Evolutionary conservation across 2,888 invertebrate genomes (phyloP), one percentile per base, ranked within the genome.

Genomic region (Vesta saturnalis): DNA sequence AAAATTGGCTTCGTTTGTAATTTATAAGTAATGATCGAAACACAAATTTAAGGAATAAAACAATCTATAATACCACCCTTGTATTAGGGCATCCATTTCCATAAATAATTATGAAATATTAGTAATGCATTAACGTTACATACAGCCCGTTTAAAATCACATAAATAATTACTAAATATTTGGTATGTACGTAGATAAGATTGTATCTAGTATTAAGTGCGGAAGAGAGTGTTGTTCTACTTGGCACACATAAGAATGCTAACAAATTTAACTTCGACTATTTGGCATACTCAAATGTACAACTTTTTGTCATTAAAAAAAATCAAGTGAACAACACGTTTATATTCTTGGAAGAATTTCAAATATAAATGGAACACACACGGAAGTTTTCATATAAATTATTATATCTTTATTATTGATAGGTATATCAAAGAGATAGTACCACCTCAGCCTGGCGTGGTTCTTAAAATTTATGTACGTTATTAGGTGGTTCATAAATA

Each of bases 241-340:
- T 67, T 67, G 67, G 67, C 67, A 67, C 61, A 58, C 39, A 22
- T 46, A 35, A 12, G 58, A 67, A 54, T 62, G 67, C 61, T 39
- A 67, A 57, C 62, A 61, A 67, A 67, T 55, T 67, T 62, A 62
- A 62, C 58, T 58, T 43, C 14, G 22, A 56, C 56, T 59, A 60
- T 67, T 61, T 67, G 65, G 67, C 67, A 54, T 61, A 56, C 22
- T 46, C 16, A 60, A 30, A 47, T 19, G 52, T 21, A 52, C 52
- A 52, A 52, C 22, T 43, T 63, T 63, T 63, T 63, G 43, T 55
- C 54, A 61, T 54, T 61, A 39, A 52, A 23, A n/a, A 46, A 56
- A 61, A 23, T 62, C 43, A 54, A 12, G 21, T 35, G 39, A 56
- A 63, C 43, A 61, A 18, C 39, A 14, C 61, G 52, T 54, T 56